Base-by-base conservation (phyloP, 2,888 invertebrate species). In the Taphrorychus bicolor region DNA sequence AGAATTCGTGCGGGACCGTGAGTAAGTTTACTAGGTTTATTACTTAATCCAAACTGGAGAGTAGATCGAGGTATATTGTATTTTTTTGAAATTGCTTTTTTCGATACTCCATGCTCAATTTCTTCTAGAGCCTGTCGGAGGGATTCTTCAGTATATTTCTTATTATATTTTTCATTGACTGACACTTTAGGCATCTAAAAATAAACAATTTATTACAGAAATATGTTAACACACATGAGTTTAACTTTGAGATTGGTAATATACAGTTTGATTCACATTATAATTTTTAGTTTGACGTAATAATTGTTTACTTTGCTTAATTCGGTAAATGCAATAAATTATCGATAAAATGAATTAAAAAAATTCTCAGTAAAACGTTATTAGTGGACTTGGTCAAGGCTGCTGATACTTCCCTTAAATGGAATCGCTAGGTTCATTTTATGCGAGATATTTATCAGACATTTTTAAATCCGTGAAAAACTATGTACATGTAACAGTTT, bases 61-160 rank as follows among this genome's bases (percentile, higher is more conserved):
- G 61, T 70, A 16, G 58, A 16, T 45, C 52, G 14, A 16, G 62
- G 66, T 41, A 70, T 62, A 45, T 54, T 54, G 19, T 53, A 61
- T 53, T 40, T 52, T 61, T 16, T 53, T 11, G 41, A 40, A 16
- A 32, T 52, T 18, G 45, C 24, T 32, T 49, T 67, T 23, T 58
- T 57, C 40, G 58, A 9, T 11, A 41, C n/a, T 17, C 59, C 63
- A 56, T 70, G 53, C n/a, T 70, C 9, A 16, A 63, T 60, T 21
- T 45, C 59, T 23, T 70, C 58, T 49, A 62, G 41, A 3, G 66
- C 69, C 19, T 32, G 32, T 32, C 32, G 32, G 32, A 32, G 32
- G 32, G 11, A 32, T 32, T 32, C 32, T 32, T 32, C 32, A 32
- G 32, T 32, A 32, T 32, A 32, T 32, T 32, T 32, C 32, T 32